Evolutionary conservation across 2,797 vertebrate species (phyloP).

Genomic region (Oreonectes daqikongensis): DNA sequence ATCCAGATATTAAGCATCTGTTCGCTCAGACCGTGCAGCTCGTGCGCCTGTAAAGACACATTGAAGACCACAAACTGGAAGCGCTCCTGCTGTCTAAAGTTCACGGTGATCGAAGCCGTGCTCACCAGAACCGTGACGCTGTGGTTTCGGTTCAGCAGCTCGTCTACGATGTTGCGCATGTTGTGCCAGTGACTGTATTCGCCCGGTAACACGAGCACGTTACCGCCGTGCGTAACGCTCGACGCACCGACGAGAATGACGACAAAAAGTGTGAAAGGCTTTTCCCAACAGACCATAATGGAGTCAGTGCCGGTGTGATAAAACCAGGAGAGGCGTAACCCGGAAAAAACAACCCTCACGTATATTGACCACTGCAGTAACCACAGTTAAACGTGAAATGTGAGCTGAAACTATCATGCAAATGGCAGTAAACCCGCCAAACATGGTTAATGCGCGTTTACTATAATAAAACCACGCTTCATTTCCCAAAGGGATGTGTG

Average conservation of each 20-base stretch:
- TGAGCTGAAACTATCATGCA: too few relatives aligned
- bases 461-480: too few relatives aligned
- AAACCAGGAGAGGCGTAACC: too few relatives aligned
- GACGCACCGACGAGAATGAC: constrained; percentile 40
- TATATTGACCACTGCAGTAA: too few relatives aligned
- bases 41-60: constrained; percentile 33
- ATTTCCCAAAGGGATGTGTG: too few relatives aligned
- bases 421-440: too few relatives aligned
- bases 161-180: constrained; percentile 54
- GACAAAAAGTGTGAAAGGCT: neutral
- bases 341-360: too few relatives aligned
- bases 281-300: neutral
- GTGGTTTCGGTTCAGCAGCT: constrained; percentile 63
- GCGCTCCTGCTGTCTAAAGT: constrained; percentile 34
- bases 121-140: constrained; percentile 57
- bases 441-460: too few relatives aligned
- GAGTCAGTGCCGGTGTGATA: too few relatives aligned
- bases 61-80: constrained; percentile 54
- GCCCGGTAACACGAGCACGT: constrained; percentile 72
- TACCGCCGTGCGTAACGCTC: constrained; percentile 54
- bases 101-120: constrained; percentile 60
- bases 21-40: constrained; percentile 21
- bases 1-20: constrained; percentile 46
- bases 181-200: constrained; percentile 63
- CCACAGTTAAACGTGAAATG: too few relatives aligned